Evolutionary conservation across 2,888 invertebrate genomes (phyloP).

Genomic region (Apomyelois bistriatella): DNA sequence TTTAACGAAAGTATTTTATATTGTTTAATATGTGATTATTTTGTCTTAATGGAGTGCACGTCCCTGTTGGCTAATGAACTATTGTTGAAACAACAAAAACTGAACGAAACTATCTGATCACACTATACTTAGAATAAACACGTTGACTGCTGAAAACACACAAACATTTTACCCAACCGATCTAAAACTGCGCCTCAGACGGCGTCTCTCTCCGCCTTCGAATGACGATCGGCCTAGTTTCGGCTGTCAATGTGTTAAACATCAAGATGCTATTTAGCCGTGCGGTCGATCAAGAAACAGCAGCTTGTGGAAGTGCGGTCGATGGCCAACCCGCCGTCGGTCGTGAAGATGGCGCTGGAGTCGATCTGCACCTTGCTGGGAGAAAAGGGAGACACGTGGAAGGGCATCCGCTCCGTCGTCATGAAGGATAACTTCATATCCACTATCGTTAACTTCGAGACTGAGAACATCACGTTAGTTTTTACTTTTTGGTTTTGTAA

Average conservation of each 20-base stretch:
- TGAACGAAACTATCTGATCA: too few relatives aligned
- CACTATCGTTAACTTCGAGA: conserved; percentile 96
- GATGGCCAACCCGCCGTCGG: conserved; percentile 95
- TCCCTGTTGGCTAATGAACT: too few relatives aligned
- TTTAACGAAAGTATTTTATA: too few relatives aligned
- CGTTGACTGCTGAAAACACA: too few relatives aligned
- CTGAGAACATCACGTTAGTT: conserved; percentile 94
- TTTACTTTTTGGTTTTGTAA: conserved; percentile 27
- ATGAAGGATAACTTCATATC: conserved; percentile 98
- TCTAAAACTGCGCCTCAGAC: too few relatives aligned
- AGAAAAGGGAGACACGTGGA: conserved; percentile 96
- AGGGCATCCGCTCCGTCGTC: conserved; percentile 92
- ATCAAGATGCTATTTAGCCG: conserved; percentile 81
- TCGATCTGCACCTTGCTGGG: conserved; percentile 96
- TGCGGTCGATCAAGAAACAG: conserved; percentile 97
- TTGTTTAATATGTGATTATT: too few relatives aligned
- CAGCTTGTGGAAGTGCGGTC: conserved; percentile 96
- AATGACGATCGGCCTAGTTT: too few relatives aligned
- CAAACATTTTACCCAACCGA: too few relatives aligned
- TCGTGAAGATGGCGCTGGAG: conserved; percentile 96
- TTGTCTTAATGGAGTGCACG: too few relatives aligned
- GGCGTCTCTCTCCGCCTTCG: too few relatives aligned
- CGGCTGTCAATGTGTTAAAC: conserved; percentile 35
- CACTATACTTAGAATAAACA: too few relatives aligned
- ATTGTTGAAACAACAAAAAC: too few relatives aligned